Evolutionary conservation across 2,113 vertebrate genomes (phyloP).

Genomic region (Condylura cristata): DNA sequence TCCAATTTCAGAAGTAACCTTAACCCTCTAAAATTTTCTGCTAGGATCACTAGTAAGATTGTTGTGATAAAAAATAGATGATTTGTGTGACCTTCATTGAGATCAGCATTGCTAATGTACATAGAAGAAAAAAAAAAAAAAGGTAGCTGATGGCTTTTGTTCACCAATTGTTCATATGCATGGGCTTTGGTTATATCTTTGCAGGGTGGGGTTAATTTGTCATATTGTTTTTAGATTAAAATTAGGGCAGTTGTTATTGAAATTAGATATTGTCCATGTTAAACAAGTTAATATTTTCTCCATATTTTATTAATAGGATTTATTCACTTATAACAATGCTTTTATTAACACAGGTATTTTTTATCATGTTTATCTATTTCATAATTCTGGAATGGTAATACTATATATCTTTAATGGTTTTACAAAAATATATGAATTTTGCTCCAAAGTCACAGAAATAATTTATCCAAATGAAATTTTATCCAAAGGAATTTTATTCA

Average conservation of each 20-base stretch:
- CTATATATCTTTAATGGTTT: background rate
- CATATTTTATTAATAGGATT: background rate
- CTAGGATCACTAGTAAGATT: slow-evolving; percentile 28
- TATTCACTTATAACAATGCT: background rate
- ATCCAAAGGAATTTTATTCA: background rate
- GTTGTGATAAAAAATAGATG: slow-evolving; percentile 4
- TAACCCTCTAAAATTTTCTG: slow-evolving; percentile 35
- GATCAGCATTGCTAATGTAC: slow-evolving; percentile 11
- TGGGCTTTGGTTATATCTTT: background rate
- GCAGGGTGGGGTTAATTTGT: background rate
- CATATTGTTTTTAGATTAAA: background rate
- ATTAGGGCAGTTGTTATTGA: background rate
- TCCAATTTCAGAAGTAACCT: slow-evolving; percentile 15
- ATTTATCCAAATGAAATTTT: background rate
- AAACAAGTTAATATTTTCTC: background rate
- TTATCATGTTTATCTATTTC: background rate
- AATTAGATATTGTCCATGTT: background rate
- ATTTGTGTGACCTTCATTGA: slow-evolving; percentile 37
- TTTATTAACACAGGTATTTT: background rate
- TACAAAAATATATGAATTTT: background rate
- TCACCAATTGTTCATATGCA: background rate
- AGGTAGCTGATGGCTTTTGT: background rate
- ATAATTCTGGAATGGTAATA: background rate
- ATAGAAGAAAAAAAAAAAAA: slow-evolving; percentile 19
- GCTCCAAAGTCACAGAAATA: background rate